Conservation (phyloP, 2,888 invertebrate species). For the Troides oblongomaculatus region DNA sequence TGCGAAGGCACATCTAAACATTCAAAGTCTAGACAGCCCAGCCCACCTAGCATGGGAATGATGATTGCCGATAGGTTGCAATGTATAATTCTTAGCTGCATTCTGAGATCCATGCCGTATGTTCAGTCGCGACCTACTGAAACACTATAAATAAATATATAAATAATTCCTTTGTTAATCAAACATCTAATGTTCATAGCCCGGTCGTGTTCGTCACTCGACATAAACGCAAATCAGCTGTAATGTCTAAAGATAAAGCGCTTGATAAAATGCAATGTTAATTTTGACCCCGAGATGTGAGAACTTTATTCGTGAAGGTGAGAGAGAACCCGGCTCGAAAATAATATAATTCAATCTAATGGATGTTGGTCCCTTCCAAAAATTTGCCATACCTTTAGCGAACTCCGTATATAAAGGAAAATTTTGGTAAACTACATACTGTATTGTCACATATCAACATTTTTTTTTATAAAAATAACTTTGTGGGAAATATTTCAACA, state of each 20-base stretch:
- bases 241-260: constrained; percentile 55
- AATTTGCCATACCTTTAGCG: constrained; percentile 61
- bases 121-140: constrained; percentile 74
- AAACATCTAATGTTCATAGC: constrained; percentile 68
- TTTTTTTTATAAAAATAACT: constrained; percentile 73
- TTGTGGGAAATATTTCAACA: constrained; percentile 67
- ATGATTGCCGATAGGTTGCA: constrained; percentile 50
- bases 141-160: constrained; percentile 58
- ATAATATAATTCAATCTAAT: constrained; percentile 49
- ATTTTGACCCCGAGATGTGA: constrained; percentile 47
- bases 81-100: constrained; percentile 68
- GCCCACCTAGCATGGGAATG: constrained; percentile 47
- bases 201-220: constrained; percentile 54
- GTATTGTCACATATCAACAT: constrained; percentile 77
- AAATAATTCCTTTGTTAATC: constrained; percentile 60
- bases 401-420: constrained; percentile 52
- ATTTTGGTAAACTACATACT: constrained; percentile 64
- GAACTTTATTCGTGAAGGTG: constrained; percentile 40
- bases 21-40: constrained; percentile 40
- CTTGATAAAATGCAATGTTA: constrained; percentile 62
- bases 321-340: constrained; percentile 45
- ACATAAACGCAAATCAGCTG: constrained; percentile 46
- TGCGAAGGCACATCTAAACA: constrained; percentile 47
- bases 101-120: constrained; percentile 79
- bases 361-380: constrained; percentile 77